Evolutionary conservation across 2,797 vertebrate species (phyloP), one percentile per base, ranked within the genome.

Genomic region (Lepilemur septentrionalis): DNA sequence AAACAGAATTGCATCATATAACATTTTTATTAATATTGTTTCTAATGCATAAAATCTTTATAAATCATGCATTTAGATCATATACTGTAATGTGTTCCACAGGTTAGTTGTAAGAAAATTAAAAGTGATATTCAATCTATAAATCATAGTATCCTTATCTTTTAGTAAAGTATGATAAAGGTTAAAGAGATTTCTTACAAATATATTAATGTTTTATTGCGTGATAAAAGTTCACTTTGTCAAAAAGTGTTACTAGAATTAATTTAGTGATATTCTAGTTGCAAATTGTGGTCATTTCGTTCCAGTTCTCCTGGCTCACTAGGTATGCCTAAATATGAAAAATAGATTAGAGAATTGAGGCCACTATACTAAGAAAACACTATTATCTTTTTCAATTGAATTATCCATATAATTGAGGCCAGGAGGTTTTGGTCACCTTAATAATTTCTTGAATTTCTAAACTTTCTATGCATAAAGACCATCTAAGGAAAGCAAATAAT

Each of bases 381-480:
- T 82, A 1, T 6, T 11, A 20, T 72, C 38, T 84, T 89, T 94
- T 97, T 81, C 43, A 80, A 50, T 50, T 92, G 22, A 92, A 93
- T 89, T 89, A 69, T 70, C 65, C 75, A 89, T 65, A 28, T 84
- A 96, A 93, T 80, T 82, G 41, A 96, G 41, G 46, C 23, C 61
- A 88, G 46, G 30, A 18, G 0, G 1, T 92, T 89, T 90, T 20
- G 57, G n/a, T 43, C n/a, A 85, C 70, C 69, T 88, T 63, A 85
- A 76, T 83, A 88, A 90, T 94, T 90, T 72, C 30, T 92, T 63
- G 69, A 59, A 20, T 91, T 87, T 85, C 82, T 95, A 38, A 86
- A 83, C 12, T 70, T 86, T 92, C 50, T 79, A 15, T 95, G 22
- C 46, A 75, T 7, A 59, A 30, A 93, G 11, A 82, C 65, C 35